Percentiles rank a stretch among this genome's conserved stretches.
Evolutionary conservation across 2,113 vertebrate genomes (phyloP).

Genomic region (Sapajus apella): DNA sequence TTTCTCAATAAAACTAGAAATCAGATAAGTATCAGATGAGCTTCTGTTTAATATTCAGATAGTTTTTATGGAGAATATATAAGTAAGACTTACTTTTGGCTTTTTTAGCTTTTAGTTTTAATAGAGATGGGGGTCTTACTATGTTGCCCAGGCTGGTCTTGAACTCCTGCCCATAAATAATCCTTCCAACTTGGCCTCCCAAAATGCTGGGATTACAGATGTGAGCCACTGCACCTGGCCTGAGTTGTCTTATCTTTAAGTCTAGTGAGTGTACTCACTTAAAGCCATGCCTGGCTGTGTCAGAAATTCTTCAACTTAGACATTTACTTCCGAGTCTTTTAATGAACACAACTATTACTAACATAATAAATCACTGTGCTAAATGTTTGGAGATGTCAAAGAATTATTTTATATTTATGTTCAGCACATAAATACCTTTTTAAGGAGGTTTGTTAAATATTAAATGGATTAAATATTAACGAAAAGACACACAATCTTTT

Average conservation of each 20-base stretch:
- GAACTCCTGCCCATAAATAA: no score
- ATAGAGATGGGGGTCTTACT: no score
- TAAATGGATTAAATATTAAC: neutral
- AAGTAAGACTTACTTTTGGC: neutral
- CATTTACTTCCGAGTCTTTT: slow-evolving; percentile 40
- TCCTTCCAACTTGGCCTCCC: no score
- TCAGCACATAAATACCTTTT: slow-evolving; percentile 5
- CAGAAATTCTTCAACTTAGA: neutral
- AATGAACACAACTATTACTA: neutral
- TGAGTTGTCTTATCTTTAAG: neutral
- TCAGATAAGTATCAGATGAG: neutral
- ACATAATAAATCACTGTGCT: neutral
- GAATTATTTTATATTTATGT: neutral
- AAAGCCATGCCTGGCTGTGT: neutral
- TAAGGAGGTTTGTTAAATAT: neutral
- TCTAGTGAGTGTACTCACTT: neutral
- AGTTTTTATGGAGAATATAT: neutral
- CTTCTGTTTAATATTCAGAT: neutral
- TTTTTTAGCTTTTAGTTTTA: neutral
- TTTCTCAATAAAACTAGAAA: slow-evolving; percentile 46
- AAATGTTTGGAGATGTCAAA: neutral
- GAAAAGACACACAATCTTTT: neutral
- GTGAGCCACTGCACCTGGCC: no score
- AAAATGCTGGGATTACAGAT: no score
- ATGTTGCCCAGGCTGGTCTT: no score